Conservation (phyloP, 2,797 vertebrate genomes). For the Sebastes matsubarae region DNA sequence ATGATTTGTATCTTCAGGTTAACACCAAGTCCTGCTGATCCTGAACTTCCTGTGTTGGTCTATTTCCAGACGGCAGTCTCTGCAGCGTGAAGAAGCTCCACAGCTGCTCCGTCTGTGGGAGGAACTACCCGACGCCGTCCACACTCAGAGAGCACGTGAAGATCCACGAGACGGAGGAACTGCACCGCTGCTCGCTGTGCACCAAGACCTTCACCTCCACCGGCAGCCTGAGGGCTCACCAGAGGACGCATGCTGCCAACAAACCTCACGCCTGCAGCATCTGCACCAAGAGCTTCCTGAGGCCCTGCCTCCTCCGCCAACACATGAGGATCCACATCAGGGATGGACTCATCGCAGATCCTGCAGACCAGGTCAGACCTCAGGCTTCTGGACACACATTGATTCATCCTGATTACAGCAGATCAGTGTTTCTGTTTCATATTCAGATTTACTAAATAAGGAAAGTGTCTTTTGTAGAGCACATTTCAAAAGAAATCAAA, state of each 20-base stretch:
- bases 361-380: slow-evolving; percentile 33
- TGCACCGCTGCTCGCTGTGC: slow-evolving; percentile 22
- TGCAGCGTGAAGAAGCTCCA: not conserved
- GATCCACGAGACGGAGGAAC: not conserved
- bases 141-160: slow-evolving; percentile 18
- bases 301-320: slow-evolving; percentile 52
- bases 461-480: no score
- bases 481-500: no score
- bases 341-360: slow-evolving; percentile 37
- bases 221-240: slow-evolving; percentile 20
- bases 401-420: no score
- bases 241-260: slow-evolving; percentile 20
- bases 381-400: no score
- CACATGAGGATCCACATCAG: slow-evolving; percentile 62
- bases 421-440: no score
- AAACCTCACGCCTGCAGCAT: slow-evolving; percentile 54
- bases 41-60: no score
- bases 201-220: not conserved
- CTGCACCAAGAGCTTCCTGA: slow-evolving; percentile 59
- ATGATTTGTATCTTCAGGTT: no score
- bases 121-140: slow-evolving; percentile 1
- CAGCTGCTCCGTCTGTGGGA: slow-evolving; percentile 36
- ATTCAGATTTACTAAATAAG: no score
- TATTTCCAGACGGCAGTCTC: not conserved
- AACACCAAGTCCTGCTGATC: no score